phyloP scores from a whole-genome alignment of 2,797 vertebrate genomes.

The Pangasius macronema region DNA sequence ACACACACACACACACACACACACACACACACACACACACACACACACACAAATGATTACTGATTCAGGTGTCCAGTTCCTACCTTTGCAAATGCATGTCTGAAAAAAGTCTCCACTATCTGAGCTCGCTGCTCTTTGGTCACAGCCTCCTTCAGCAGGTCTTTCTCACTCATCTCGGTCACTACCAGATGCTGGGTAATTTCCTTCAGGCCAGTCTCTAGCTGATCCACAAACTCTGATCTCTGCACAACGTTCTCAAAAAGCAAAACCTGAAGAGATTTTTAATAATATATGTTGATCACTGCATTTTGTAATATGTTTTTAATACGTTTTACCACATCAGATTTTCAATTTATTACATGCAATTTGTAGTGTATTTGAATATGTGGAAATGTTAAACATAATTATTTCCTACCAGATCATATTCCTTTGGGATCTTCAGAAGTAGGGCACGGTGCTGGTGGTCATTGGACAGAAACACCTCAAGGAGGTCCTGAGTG shows the following conservation, averaged over 20 bases:
- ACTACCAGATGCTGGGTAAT: slow-evolving; percentile 63
- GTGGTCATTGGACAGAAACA: slow-evolving; percentile 81
- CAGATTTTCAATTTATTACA: not conserved
- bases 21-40: not conserved
- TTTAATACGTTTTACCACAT: not conserved
- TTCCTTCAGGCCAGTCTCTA: slow-evolving; percentile 65
- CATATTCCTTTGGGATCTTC: slow-evolving; percentile 90
- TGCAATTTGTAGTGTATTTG: not conserved
- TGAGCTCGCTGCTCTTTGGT: slow-evolving; percentile 85
- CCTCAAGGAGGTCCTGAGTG: slow-evolving; percentile 70
- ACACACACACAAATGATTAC: not conserved
- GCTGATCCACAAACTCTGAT: slow-evolving; percentile 69
- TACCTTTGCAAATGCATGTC: slow-evolving; percentile 92
- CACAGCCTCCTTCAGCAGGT: slow-evolving; percentile 82
- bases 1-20: not conserved
- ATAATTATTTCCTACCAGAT: slow-evolving; percentile 77
- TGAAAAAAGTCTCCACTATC: slow-evolving; percentile 93
- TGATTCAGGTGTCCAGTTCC: not conserved
- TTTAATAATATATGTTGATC: not conserved
- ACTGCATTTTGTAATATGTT: not conserved
- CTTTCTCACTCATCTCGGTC: slow-evolving; percentile 77
- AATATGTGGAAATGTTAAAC: not conserved
- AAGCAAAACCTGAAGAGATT: slow-evolving; percentile 81
- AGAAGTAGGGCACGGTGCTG: slow-evolving; percentile 80
- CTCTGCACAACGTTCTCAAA: slow-evolving; percentile 82